These are phyloP conservation scores for Paracentrotus lividus DNA, from an alignment of 53 echinoderm and acorn worm genomes.

Conservation along the genomic window DNA sequence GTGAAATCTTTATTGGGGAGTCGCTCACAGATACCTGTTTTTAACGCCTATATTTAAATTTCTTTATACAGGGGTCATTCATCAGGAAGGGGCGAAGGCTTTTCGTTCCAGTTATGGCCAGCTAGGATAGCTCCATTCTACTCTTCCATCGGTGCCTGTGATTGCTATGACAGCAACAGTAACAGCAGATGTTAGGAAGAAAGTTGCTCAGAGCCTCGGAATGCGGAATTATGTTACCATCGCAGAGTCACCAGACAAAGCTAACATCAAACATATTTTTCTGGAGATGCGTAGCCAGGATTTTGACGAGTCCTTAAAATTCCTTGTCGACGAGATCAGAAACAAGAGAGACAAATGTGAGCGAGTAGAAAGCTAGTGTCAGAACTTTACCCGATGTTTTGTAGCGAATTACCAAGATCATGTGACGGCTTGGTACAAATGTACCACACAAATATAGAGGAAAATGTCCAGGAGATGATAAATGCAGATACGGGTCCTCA, in stretches of 20 bases:
- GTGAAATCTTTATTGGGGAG: too few relatives aligned
- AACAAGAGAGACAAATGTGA: too few relatives aligned
- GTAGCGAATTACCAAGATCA: slow-evolving; percentile 8
- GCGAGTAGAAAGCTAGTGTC: not conserved
- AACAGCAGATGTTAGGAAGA: not conserved
- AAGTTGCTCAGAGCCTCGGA: not conserved
- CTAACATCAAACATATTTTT: slow-evolving; percentile 21
- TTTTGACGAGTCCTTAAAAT: not conserved
- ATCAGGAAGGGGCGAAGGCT: not conserved
- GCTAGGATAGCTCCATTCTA: slow-evolving; percentile 25
- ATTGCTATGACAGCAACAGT: slow-evolving; percentile 19
- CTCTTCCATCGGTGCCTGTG: slow-evolving; percentile 5
- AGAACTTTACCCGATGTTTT: slow-evolving; percentile 58
- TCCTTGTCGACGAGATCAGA: not conserved
- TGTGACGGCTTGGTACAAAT: slow-evolving; percentile 48
- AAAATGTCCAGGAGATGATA: slow-evolving; percentile 63
- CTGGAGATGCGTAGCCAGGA: slow-evolving; percentile 35
- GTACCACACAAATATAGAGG: slow-evolving; percentile 72
- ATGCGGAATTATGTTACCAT: not conserved
- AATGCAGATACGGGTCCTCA: not conserved
- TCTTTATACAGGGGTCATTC: not conserved
- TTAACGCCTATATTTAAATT: not conserved
- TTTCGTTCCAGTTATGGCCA: slow-evolving; percentile 44
- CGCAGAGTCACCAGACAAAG: not conserved
- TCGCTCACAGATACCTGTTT: too few relatives aligned